Evolutionary conservation across 2,113 vertebrate species (phyloP), one percentile per base, ranked within the genome.

Genomic region (Tupaia tana): DNA sequence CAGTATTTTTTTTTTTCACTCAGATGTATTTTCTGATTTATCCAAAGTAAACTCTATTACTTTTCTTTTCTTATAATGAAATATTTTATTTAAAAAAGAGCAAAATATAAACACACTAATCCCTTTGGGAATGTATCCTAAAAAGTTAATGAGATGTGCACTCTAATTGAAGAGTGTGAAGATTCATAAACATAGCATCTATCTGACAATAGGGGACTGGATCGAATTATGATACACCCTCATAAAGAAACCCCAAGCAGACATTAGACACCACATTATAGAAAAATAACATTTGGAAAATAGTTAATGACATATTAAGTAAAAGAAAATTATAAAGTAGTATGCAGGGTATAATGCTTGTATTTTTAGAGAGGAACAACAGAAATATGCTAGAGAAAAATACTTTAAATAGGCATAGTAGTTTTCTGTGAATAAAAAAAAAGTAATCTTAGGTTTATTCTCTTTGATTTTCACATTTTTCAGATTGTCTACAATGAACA

Each of bases 51-150:
- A 59, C 7, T 52, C 9, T 85, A 77, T 87, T 92, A 3, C 20
- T 75, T 90, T 93, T 71, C 20, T 75, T 90, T 93, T 71, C 71
- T 86, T 78, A 52, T 82, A 92, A 86, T 24, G 84, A 90, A 84
- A 70, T 52, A 61, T 94, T 95, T 77, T 82, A 25, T 88, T 82
- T n/a, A 71, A 89, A 94, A 73, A 19, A 43, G 43, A 43, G 43
- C 2, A 73, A 86, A 83, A 16, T 20, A 52, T 67, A 73, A 91
- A 66, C 56, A 77, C 25, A 9, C 12, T 74, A 70, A 56, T 61
- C 31, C 12, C 34, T 86, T 87, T 52, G 14, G 5, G 18, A 56
- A 74, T 58, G 4, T 52, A 77, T 56, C 3, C 71, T 29, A 56
- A 90, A 78, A 93, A 29, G 16, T 89, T 70, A 84, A 71, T 90